Percentiles rank a stretch among this genome's conserved stretches.
These are phyloP conservation scores for Podiceps cristatus DNA, from an alignment of 2,113 vertebrate species.

Conservation along the genomic window DNA sequence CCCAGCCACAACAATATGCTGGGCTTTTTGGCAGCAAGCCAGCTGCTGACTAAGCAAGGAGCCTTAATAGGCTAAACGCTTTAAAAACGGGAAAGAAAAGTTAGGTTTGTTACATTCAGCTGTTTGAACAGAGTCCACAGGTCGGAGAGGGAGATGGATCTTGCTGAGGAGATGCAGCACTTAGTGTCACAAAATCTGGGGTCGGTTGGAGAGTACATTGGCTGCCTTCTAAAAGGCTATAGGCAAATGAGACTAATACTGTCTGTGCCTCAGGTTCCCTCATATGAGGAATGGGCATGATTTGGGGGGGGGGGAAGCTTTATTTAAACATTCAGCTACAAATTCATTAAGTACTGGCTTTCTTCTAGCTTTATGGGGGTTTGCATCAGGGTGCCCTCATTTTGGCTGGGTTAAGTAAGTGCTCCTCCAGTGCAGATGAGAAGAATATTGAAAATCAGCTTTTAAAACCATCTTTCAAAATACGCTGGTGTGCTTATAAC, in stretches of 20 bases:
- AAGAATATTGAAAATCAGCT: neutral
- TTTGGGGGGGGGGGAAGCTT: neutral
- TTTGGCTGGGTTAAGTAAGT: neutral
- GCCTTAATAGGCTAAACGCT: neutral
- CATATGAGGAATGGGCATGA: neutral
- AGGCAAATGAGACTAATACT: neutral
- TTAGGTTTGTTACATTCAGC: constrained; percentile 42
- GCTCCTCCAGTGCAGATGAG: neutral
- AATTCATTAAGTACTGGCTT: neutral
- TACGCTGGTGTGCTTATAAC: constrained; percentile 25
- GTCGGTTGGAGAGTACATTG: neutral
- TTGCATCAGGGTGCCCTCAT: neutral
- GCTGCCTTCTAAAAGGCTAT: neutral
- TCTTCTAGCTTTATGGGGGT: neutral
- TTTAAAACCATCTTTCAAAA: constrained; percentile 35
- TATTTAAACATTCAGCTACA: neutral
- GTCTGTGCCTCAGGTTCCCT: neutral
- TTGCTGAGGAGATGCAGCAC: neutral
- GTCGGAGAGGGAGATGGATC: neutral
- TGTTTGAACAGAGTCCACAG: neutral
- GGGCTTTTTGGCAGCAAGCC: constrained; percentile 45
- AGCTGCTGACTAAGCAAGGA: constrained; percentile 69
- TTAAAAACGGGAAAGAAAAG: constrained; percentile 38
- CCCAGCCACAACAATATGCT: constrained; percentile 36
- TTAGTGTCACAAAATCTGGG: neutral